A percentile compares a stretch with the other conserved stretches of the same genome.
These are phyloP conservation scores for Ectropis crepuscularia DNA, from an alignment of 2,888 invertebrate species.

Conservation along the genomic window DNA sequence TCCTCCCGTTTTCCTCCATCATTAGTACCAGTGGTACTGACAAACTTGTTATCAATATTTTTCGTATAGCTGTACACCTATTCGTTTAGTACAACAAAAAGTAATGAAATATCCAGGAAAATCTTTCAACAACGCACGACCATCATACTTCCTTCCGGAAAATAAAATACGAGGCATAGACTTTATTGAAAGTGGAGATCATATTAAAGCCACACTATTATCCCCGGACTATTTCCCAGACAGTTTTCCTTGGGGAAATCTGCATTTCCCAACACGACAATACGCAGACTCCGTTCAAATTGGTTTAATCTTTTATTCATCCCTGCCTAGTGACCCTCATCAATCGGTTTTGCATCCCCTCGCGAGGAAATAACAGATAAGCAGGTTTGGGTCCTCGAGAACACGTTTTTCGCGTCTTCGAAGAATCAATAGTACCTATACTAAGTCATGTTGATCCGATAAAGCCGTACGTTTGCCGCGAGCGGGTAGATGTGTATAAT, in stretches of 20 bases:
- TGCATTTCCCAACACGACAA: conserved; percentile 4
- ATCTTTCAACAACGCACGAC: too few species aligned
- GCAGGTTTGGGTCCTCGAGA: conserved; percentile 1
- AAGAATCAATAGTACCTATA: neutral
- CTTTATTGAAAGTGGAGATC: too few species aligned
- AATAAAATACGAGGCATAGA: too few species aligned
- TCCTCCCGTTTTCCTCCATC: too few species aligned
- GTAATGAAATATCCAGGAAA: too few species aligned
- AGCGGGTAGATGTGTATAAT: neutral
- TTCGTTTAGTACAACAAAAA: too few species aligned
- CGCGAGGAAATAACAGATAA: conserved; percentile 11
- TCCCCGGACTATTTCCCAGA: neutral
- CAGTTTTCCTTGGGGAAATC: neutral
- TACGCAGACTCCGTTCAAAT: conserved; percentile 7
- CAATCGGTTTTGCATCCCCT: conserved; percentile 14
- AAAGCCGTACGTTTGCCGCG: too few species aligned
- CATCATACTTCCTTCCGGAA: too few species aligned
- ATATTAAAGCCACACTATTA: neutral
- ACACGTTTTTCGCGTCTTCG: neutral
- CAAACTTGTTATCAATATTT: too few species aligned
- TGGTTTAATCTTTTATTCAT: conserved; percentile 23
- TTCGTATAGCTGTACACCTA: too few species aligned
- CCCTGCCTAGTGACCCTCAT: conserved; percentile 15
- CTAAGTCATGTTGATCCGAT: neutral
- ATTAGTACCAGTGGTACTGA: too few species aligned